Base-by-base conservation (phyloP, 2,113 vertebrate genomes). In the Brachionichthys hirsutus region DNA sequence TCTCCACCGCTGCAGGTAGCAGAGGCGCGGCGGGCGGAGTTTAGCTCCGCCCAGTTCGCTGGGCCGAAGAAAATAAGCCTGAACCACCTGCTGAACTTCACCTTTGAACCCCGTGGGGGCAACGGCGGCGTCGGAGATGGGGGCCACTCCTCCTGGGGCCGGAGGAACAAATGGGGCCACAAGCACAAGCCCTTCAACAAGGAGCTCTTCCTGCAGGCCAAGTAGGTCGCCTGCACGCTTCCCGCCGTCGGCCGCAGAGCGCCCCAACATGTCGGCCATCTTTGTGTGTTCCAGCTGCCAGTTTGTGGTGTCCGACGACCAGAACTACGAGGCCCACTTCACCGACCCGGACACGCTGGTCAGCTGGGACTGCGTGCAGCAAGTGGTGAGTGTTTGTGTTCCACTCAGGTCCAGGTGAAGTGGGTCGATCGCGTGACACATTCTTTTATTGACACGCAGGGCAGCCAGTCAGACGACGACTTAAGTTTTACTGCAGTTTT, bases 301-400 rank as follows among this genome's bases (percentile, higher is more conserved):
- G 80, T 99, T 99, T 92, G 93, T 99, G 85, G 97, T 99, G 76
- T 94, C 90, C 71, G 95, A 97, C 87, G 94, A 98, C 76, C 94
- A 98, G 87, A 96, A 98, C 89, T 98, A 99, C 87, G 93, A 93
- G 80, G 93, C 93, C 83, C 94, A 98, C 87, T 98, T 98, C 90
- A 93, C 95, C 88, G 97, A 99, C 89, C 97, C 97, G 68, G 97
- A 99, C 88, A 97, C 93, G 22, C 90, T 99, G 89, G 97, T 99
- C 85, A 97, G 93, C 91, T 99, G 97, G 97, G 96, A 98, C 90
- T 96, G 94, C 88, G 96, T 99, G 91, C 94, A 99, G 87, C 97
- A 98, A 94, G 97, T 99, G 94, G 97, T 98, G 68, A 94, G 94
- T 93, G 8, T 15, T 30, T 54, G 4, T 11, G 16, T 13, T 36